Evolutionary conservation across 2,113 vertebrate genomes (phyloP).

Genomic region (Arenaria interpres): DNA sequence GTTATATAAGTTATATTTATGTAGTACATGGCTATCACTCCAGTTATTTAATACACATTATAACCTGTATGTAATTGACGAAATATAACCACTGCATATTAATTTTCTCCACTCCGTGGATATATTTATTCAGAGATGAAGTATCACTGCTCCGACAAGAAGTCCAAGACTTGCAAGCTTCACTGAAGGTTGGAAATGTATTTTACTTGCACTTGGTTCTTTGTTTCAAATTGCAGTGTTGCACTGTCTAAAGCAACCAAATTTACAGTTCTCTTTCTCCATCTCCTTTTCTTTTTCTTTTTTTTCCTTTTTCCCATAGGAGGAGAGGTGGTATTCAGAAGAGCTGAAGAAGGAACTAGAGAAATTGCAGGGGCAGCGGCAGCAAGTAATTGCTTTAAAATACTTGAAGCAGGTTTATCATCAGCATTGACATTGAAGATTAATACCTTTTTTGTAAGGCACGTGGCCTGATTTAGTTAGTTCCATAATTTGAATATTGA

Average conservation of each 20-base stretch:
- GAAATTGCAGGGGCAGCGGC: slow-evolving; percentile 94
- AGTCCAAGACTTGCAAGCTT: slow-evolving; percentile 92
- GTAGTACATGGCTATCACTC: not conserved
- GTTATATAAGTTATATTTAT: not conserved
- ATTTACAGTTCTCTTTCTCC: slow-evolving; percentile 2
- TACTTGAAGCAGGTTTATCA: slow-evolving; percentile 77
- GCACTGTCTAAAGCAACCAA: slow-evolving; percentile 1
- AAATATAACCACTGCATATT: slow-evolving; percentile 36
- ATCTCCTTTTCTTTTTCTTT: not conserved
- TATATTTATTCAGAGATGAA: slow-evolving; percentile 84
- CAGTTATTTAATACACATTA: not conserved
- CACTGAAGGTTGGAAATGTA: slow-evolving; percentile 86
- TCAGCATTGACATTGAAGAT: slow-evolving; percentile 69
- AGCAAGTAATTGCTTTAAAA: slow-evolving; percentile 97
- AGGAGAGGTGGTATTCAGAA: slow-evolving; percentile 97
- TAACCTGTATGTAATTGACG: not conserved
- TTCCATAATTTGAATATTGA: slow-evolving; percentile 58
- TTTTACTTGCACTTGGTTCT: slow-evolving; percentile 51
- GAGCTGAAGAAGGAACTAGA: slow-evolving; percentile 98
- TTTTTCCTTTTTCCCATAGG: slow-evolving; percentile 72
- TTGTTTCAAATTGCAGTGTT: slow-evolving; percentile 36
- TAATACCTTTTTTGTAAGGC: slow-evolving; percentile 72
- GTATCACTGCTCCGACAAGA: slow-evolving; percentile 90
- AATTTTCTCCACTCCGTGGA: slow-evolving; percentile 30
- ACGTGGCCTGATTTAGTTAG: slow-evolving; percentile 70